Base-by-base conservation (phyloP, 2,888 invertebrate species). In the Cheilosia grossa region DNA sequence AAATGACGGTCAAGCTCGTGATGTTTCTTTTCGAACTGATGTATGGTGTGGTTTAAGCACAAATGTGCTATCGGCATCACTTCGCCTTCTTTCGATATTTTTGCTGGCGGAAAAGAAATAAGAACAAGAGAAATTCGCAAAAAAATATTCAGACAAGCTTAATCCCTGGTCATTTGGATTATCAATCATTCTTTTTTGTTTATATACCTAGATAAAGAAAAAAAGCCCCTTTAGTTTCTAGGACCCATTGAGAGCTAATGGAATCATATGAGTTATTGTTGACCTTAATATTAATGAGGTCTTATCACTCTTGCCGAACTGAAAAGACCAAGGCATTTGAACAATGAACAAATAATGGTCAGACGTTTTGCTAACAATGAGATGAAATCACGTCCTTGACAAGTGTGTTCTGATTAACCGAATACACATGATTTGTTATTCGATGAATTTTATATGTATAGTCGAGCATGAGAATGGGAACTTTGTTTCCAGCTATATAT, bases 191-290 rank as follows among this genome's bases (percentile, higher is more conserved):
- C n/a, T 58, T 59, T 58, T 37, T 49, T 37, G 33, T 33, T 13
- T 24, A 37, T 24, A 37, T 44, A 58, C 56, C 66, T 66, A 30
- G 44, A 30, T 59, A 44, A 44, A 63, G 9, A 30, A 9, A 30
- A 30, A 9, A 30, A 30, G 30, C 30, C 30, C 42, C 54, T 74
- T 47, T 49, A 47, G 59, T 54, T 61, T 63, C 33, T 30, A 58
- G 74, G 47, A 67, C 40, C 53, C 4, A 37, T 66, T 54, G 30
- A 67, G 63, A 42, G 53, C 63, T 40, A 63, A 61, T 42, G 63
- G 56, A 58, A 80, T n/a, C 17, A 69, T 51, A 75, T 81, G 81
- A 81, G 75, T 81, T 81, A 81, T 81, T 63, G 56, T 75, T 63
- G 63, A 56, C 75, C 75, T 42, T 42, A 56, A 63, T 75, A 69